Percentiles rank a stretch among this genome's conserved stretches.
These are phyloP conservation scores for Portevinia maculata DNA, from an alignment of 2,888 invertebrate genomes.

Conservation along the genomic window DNA sequence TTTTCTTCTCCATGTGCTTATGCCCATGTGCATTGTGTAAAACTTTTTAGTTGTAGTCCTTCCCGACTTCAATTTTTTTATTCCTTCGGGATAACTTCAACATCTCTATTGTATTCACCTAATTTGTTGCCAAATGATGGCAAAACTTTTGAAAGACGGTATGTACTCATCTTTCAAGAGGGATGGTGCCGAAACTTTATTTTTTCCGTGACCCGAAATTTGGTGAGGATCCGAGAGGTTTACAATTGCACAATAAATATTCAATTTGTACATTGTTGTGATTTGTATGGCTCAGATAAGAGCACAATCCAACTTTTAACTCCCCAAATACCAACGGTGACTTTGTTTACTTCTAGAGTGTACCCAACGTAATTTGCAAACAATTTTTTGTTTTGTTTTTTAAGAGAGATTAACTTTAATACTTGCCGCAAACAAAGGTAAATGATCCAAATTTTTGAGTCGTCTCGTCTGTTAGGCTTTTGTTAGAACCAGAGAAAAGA, in stretches of 20 bases:
- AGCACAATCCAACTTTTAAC: slow-evolving; percentile 22
- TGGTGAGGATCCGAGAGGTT: not conserved
- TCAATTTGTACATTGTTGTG: slow-evolving; percentile 65
- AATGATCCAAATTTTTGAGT: slow-evolving; percentile 59
- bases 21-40: not conserved
- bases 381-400: slow-evolving; percentile 17
- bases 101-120: slow-evolving; percentile 17
- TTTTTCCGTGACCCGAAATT: not conserved
- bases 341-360: not conserved
- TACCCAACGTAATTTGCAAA: not conserved
- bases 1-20: not conserved
- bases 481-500: slow-evolving; percentile 2
- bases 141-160: slow-evolving; percentile 36
- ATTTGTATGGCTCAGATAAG: slow-evolving; percentile 49
- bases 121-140: slow-evolving; percentile 53
- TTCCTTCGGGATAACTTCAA: slow-evolving; percentile 5
- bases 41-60: not conserved
- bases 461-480: slow-evolving; percentile 10
- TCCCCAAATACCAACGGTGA: slow-evolving; percentile 20
- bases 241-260: slow-evolving; percentile 59
- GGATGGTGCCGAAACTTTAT: slow-evolving; percentile 33
- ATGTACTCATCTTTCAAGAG: not conserved
- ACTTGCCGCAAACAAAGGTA: slow-evolving; percentile 65
- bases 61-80: not conserved
- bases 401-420: slow-evolving; percentile 64